These are phyloP conservation scores for Syrrhaptes paradoxus DNA, from an alignment of 2,113 vertebrate species.

Conservation along the genomic window DNA sequence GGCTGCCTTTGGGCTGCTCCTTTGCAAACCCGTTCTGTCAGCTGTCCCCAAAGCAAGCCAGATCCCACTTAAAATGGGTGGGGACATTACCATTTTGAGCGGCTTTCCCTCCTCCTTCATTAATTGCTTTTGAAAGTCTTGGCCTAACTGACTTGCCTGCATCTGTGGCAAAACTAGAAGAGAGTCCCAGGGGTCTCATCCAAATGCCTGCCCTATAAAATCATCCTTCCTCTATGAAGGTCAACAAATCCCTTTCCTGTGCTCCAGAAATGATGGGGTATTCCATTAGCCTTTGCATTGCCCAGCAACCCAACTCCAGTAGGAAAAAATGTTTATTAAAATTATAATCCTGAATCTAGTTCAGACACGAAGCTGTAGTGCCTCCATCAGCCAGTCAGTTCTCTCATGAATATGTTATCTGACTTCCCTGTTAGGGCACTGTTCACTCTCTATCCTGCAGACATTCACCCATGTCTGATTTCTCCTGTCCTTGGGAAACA, in stretches of 20 bases:
- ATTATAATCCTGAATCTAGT: background rate
- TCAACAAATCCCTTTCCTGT: conserved; percentile 2
- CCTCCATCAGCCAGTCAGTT: background rate
- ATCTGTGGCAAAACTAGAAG: background rate
- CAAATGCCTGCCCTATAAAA: background rate
- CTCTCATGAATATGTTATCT: background rate
- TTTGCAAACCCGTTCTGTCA: background rate
- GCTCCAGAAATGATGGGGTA: background rate
- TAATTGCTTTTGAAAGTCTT: background rate
- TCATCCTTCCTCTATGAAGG: background rate
- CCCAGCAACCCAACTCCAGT: background rate
- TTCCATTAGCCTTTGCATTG: background rate
- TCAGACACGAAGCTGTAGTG: conserved; percentile 1
- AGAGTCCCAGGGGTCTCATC: background rate
- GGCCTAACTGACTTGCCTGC: background rate
- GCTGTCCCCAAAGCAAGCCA: background rate
- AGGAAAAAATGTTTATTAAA: background rate
- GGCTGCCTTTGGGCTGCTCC: background rate
- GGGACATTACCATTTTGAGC: background rate
- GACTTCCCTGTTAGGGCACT: background rate
- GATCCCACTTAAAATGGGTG: background rate
- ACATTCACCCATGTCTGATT: background rate
- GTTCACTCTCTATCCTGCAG: background rate
- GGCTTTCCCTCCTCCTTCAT: background rate
- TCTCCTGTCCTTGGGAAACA: background rate